A percentile compares a stretch with the other conserved stretches of the same genome.
These are phyloP conservation scores for Crenuchus spilurus DNA, from an alignment of 2,797 vertebrate species.

Conservation along the genomic window DNA sequence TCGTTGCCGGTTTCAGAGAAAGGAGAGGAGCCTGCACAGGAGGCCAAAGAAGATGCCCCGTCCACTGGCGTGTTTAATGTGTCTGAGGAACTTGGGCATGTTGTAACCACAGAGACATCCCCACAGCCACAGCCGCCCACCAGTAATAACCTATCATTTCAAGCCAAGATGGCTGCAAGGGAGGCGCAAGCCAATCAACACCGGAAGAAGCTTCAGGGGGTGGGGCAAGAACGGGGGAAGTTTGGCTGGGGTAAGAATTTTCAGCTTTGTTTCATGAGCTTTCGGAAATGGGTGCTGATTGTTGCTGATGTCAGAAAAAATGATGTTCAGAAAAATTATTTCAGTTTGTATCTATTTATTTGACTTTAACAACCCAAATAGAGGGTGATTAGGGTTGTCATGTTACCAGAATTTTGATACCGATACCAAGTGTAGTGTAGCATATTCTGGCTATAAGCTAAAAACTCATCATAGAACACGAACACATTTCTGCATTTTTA, in stretches of 20 bases:
- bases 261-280: neutral
- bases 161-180: slow-evolving; percentile 77
- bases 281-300: neutral
- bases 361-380: too few relatives aligned
- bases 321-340: too few relatives aligned
- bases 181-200: slow-evolving; percentile 72
- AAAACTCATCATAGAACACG: too few relatives aligned
- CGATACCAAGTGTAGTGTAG: too few relatives aligned
- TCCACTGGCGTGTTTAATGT: slow-evolving; percentile 67
- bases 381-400: too few relatives aligned
- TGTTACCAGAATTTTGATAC: too few relatives aligned
- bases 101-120: slow-evolving; percentile 74
- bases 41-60: slow-evolving; percentile 62
- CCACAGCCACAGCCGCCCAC: slow-evolving; percentile 47
- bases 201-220: slow-evolving; percentile 69
- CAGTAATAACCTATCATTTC: slow-evolving; percentile 74
- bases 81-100: slow-evolving; percentile 75
- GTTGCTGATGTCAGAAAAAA: too few relatives aligned
- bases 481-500: too few relatives aligned
- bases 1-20: slow-evolving; percentile 77
- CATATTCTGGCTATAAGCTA: too few relatives aligned
- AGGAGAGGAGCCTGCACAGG: slow-evolving; percentile 68
- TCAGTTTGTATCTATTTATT: too few relatives aligned
- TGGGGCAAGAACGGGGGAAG: slow-evolving; percentile 73
- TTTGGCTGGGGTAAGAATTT: slow-evolving; percentile 80